A percentile compares a stretch with the other conserved stretches of the same genome.
Conservation (phyloP, 2,113 vertebrate genomes). For the Aythya baeri region DNA sequence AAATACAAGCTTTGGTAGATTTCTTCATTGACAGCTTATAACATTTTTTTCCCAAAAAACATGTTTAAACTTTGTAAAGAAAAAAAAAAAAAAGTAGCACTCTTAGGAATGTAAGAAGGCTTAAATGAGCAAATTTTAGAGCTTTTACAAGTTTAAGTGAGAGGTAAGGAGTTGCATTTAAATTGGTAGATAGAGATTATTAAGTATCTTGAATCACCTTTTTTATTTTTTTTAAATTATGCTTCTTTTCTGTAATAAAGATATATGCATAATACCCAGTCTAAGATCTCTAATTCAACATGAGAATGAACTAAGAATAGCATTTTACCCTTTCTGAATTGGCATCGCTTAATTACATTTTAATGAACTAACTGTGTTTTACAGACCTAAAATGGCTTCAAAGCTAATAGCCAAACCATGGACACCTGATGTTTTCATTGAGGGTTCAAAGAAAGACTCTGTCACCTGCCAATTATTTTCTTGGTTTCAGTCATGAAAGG, state of each 20-base stretch:
- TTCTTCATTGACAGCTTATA: not conserved
- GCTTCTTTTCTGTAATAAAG: not conserved
- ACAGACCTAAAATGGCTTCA: not conserved
- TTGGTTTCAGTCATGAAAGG: not conserved
- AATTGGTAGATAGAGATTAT: not conserved
- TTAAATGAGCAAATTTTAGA: not conserved
- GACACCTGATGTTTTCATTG: not conserved
- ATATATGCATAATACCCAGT: not conserved
- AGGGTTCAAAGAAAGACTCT: not conserved
- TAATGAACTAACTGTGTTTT: conserved; percentile 34
- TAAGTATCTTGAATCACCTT: not conserved
- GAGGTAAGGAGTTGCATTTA: not conserved
- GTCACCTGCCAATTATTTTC: not conserved
- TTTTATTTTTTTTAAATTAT: not conserved
- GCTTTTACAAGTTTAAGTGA: not conserved
- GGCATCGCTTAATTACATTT: conserved; percentile 37
- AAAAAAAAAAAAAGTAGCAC: not conserved
- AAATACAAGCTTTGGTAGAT: not conserved
- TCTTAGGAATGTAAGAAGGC: not conserved
- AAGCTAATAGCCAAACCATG: conserved; percentile 9
- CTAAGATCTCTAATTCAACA: not conserved
- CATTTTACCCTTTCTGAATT: not conserved
- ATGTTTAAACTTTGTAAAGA: accelerated
- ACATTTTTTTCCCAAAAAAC: accelerated
- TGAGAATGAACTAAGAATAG: conserved; percentile 5